Base-by-base conservation (phyloP, 2,888 invertebrate genomes). In the Nebria salina region DNA sequence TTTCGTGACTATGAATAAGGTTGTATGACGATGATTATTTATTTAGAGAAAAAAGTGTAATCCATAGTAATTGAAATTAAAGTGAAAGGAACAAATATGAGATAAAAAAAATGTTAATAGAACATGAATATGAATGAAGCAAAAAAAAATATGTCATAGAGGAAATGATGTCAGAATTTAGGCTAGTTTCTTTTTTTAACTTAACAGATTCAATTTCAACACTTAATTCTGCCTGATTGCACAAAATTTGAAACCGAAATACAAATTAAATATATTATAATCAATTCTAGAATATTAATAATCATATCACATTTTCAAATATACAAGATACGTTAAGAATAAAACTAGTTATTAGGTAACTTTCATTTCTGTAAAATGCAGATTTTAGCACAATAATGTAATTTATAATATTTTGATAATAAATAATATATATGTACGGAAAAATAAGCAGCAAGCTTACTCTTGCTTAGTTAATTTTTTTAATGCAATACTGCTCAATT, bases 111-210 rank as follows among this genome's bases (percentile, higher is more conserved):
- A 70, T 25, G 20, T 26, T 68, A 77, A 77, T n/a, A 77, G 72
- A 74, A 74, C 68, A 73, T 78, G 78, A 78, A 78, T 78, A 78
- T 78, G 42, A 73, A 78, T 78, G 74, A 78, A 78, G 42, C 34
- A 15, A 11, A 25, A 77, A 77, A 72, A 72, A 72, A 72, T 42
- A 72, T 72, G 54, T 54, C 54, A 54, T 54, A 54, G 72, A 78
- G 78, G 78, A 78, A 78, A 74, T 78, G 77, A 77, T 77, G 77
- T 77, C 77, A 77, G 77, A 77, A 54, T 64, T 54, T 54, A 73
- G 65, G 42, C 34, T 15, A 20, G 72, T 76, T 26, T 76, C 20
- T 76, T 65, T 76, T 76, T 77, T 72, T 41, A 34, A 72, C 34
- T 64, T 13, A 68, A 34, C 13, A 79, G 79, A 79, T 79, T 79